These are phyloP conservation scores for Rhizomys pruinosus DNA, from an alignment of 2,113 vertebrate genomes.

Conservation along the genomic window DNA sequence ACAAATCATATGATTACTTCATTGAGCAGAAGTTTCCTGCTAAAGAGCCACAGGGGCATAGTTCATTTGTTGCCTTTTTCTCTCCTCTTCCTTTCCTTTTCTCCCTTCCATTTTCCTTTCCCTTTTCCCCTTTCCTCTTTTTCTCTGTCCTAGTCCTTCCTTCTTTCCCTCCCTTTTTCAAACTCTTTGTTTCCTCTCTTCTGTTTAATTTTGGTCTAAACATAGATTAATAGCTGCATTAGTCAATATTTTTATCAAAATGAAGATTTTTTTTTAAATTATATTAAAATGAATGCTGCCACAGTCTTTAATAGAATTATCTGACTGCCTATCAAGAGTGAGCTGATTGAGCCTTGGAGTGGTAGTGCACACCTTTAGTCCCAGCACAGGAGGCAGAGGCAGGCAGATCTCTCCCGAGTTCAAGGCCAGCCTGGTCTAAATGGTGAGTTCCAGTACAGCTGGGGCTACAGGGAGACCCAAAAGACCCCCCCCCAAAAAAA, in stretches of 20 bases:
- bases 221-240: conserved; percentile 26
- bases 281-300: conserved; percentile 1
- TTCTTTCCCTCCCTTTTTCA: background rate
- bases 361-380: no score
- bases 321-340: background rate
- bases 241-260: conserved; percentile 48
- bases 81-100: no score
- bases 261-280: background rate
- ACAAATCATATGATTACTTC: conserved; percentile 50
- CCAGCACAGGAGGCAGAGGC: no score
- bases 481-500: no score
- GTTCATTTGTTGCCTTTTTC: no score
- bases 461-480: no score
- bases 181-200: background rate
- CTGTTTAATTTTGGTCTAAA: background rate
- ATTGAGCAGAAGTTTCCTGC: conserved; percentile 49
- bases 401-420: no score
- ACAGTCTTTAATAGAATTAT: background rate
- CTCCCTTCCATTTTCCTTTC: background rate
- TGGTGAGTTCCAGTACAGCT: no score
- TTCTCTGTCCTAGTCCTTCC: no score
- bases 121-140: background rate
- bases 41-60: background rate
- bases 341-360: no score
- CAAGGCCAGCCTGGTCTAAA: no score